phyloP scores from a whole-genome alignment of 35 echinoderm and acorn worm genomes.

The Patiria miniata region DNA sequence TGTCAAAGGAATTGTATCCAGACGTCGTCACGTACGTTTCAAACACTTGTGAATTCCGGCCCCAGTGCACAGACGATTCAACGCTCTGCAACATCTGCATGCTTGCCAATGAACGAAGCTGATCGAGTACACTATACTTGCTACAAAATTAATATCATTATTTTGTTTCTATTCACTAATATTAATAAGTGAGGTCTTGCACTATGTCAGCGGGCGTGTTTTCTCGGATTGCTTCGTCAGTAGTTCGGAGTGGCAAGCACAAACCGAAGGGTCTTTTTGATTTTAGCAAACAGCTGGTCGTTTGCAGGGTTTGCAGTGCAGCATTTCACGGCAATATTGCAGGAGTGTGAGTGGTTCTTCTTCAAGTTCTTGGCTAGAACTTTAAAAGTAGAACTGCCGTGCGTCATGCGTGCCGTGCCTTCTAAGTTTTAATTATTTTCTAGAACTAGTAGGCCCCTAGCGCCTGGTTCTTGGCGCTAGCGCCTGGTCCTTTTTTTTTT shows the following conservation, averaged over 20 bases:
- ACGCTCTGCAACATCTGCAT: too few species aligned
- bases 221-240: background rate
- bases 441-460: too few species aligned
- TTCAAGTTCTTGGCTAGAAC: too few species aligned
- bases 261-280: background rate
- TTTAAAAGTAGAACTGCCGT: too few species aligned
- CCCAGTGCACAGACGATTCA: too few species aligned
- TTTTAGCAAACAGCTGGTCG: conserved; percentile 7
- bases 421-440: too few species aligned
- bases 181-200: background rate
- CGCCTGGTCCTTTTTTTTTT: too few species aligned
- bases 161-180: background rate
- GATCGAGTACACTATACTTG: too few species aligned
- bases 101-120: too few species aligned
- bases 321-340: conserved; percentile 37
- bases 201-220: background rate
- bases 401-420: too few species aligned
- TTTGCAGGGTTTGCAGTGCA: background rate
- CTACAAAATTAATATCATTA: too few species aligned
- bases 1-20: background rate
- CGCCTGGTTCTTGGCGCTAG: too few species aligned
- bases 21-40: background rate
- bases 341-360: conserved; percentile 24
- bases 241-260: background rate
- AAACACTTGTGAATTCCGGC: background rate